Evolutionary conservation across 2,888 invertebrate genomes (phyloP).

Genomic region (Sicus ferrugineus): DNA sequence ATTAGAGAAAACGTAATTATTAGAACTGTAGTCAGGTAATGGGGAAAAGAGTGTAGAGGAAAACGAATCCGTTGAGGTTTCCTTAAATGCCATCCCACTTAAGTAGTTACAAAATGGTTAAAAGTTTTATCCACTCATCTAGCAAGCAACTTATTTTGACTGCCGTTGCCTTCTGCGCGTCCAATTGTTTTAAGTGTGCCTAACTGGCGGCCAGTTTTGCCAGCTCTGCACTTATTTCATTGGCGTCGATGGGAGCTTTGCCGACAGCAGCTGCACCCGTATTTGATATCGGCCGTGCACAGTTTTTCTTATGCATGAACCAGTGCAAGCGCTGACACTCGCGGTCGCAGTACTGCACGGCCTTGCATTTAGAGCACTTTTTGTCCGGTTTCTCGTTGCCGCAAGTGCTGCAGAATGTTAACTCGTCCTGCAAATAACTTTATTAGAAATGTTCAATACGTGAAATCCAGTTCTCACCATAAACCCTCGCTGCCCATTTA

Average conservation of each 20-base stretch:
- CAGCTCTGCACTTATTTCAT: constrained; percentile 52
- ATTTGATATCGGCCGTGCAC: constrained; percentile 71
- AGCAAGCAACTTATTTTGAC: too few species aligned
- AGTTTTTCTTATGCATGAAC: constrained; percentile 89
- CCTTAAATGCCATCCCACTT: neutral
- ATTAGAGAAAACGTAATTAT: neutral
- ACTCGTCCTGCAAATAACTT: constrained; percentile 65
- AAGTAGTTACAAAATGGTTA: neutral
- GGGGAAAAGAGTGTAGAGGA: neutral
- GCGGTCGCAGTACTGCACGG: constrained; percentile 91
- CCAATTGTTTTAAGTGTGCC: constrained; percentile 17
- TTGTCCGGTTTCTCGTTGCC: constrained; percentile 89
- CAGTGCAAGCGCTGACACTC: constrained; percentile 94
- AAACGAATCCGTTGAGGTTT: neutral
- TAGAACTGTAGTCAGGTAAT: neutral
- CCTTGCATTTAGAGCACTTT: constrained; percentile 94
- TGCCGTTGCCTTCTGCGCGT: neutral
- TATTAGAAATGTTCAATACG: neutral
- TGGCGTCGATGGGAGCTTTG: constrained; percentile 49
- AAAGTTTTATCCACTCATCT: too few species aligned
- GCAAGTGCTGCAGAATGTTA: constrained; percentile 81
- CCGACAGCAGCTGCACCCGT: constrained; percentile 49
- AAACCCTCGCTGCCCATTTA: constrained; percentile 89
- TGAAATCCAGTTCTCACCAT: constrained; percentile 55
- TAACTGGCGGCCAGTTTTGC: constrained; percentile 48